phyloP scores from a whole-genome alignment of 2,113 vertebrate genomes.

The Ascaphus truei region DNA sequence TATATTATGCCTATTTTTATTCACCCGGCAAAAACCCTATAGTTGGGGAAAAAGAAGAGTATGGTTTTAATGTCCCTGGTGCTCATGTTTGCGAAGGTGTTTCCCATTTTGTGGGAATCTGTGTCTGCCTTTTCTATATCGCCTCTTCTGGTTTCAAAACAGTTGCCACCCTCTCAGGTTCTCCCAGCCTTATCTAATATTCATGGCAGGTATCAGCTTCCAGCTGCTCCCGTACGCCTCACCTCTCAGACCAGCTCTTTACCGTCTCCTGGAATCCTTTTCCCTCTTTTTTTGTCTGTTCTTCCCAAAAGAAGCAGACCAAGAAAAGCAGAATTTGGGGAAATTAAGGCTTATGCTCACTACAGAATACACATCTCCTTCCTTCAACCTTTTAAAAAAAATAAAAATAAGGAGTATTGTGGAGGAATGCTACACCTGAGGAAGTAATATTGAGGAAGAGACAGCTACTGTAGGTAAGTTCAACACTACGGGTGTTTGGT shows the following conservation, averaged over 20 bases:
- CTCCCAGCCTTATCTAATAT: slow-evolving; percentile 70
- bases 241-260: slow-evolving; percentile 40
- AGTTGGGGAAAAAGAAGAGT: too few relatives aligned
- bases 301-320: background rate
- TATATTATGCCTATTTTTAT: too few relatives aligned
- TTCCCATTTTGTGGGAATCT: too few relatives aligned
- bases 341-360: too few relatives aligned
- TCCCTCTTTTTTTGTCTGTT: background rate
- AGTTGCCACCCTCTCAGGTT: slow-evolving; percentile 67
- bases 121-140: background rate
- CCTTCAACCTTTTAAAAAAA: too few relatives aligned
- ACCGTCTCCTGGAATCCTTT: slow-evolving; percentile 39
- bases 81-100: too few relatives aligned
- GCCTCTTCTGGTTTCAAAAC: background rate
- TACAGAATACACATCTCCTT: too few relatives aligned
- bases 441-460: background rate
- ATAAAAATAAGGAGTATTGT: too few relatives aligned
- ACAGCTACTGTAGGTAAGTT: background rate
- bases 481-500: too few relatives aligned
- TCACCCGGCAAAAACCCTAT: too few relatives aligned
- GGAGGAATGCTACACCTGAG: too few relatives aligned
- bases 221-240: slow-evolving; percentile 31
- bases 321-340: background rate
- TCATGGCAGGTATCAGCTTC: slow-evolving; percentile 72
- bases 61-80: too few relatives aligned